Base-by-base conservation (phyloP, 2,888 invertebrate genomes). In the Parnassius apollo region DNA sequence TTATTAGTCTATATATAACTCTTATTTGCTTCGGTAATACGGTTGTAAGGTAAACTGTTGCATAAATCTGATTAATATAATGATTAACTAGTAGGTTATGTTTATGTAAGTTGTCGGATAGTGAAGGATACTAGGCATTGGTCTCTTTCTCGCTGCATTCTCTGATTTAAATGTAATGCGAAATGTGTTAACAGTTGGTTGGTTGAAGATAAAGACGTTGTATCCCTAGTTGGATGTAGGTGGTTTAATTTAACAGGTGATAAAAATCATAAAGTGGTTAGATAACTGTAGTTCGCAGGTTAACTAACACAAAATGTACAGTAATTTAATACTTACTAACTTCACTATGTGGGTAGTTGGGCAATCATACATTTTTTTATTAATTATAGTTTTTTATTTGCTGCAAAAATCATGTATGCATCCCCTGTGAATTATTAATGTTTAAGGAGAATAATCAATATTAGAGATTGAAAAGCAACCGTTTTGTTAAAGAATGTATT, bases 311-410 rank as follows among this genome's bases (percentile, higher is more conserved):
- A 80, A 82, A 82, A 75, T 88, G 88, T 89, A 88, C 90, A 89
- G 88, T 89, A 88, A 86, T 77, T 81, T 83, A 83, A 83, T 85
- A 90, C 88, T 88, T 85, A 90, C 88, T 88, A 88, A 90, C 85
- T 87, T 86, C 88, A 86, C 86, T 86, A 81, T 85, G 84, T 87
- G 87, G 90, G 90, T 90, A 90, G 90, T 87, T 89, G 90, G 90
- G 88, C 89, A 89, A 90, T 88, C 88, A 78, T 86, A 87, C 83
- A 35, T 88, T 85, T 85, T 86, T 86, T 88, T 86, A 86, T 82
- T 87, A 85, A 81, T 81, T 77, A 78, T 84, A 84, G 78, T 82
- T 81, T 76, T 78, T 82, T 82, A 77, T 74, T 82, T 80, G 76
- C 78, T 76, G 76, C 80, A 76, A 82, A 78, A 81, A 82, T 84